Evolutionary conservation across 2,113 vertebrate genomes (phyloP), one percentile per base, ranked within the genome.

Genomic region (Columba janthina): DNA sequence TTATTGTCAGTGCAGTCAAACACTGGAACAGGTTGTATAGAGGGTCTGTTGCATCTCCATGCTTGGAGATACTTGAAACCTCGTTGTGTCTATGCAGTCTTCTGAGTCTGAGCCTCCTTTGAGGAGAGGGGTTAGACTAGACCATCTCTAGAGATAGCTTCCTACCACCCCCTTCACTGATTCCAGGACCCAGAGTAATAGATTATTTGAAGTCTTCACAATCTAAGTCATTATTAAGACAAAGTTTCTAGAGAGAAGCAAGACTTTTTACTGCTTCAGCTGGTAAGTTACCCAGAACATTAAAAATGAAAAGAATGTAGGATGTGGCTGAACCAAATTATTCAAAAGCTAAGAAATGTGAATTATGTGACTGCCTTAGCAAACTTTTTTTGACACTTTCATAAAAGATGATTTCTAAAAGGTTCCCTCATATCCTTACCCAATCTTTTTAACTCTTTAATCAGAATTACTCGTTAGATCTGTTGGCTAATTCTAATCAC

Each of bases 271-370:
- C 20, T 73, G 44, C 20, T 85, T 44, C 38, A 79, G 29, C 26
- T 69, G 69, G 34, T 48, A 72, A 57, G 79, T 76, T 76, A 69
- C 31, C 26, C 50, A 75, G 62, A 85, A 76, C 50, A 65, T 85
- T 85, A 83, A 85, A 90, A 90, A 76, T 76, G 42, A 83, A 72
- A 90, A 82, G 53, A 75, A 93, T 79, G 71, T 92, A 88, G 90
- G 70, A 93, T 90, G 91, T 93, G 62, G 53, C 53, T 93, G 75
- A 88, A 92, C 15, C 18, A 85, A 82, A 82, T 81, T 90, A 88
- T 83, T 83, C 38, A 85, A 82, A 83, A 90, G 34, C 61, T 79
- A 93, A 90, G 89, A 93, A 78, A 92, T 88, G 83, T 78, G 91
- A 93, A 90, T 95, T 78, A 60, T 24, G 26, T 70, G 50, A 53